Conservation (phyloP, 2,797 vertebrate genomes). For the Paramormyrops hopkinsi region DNA sequence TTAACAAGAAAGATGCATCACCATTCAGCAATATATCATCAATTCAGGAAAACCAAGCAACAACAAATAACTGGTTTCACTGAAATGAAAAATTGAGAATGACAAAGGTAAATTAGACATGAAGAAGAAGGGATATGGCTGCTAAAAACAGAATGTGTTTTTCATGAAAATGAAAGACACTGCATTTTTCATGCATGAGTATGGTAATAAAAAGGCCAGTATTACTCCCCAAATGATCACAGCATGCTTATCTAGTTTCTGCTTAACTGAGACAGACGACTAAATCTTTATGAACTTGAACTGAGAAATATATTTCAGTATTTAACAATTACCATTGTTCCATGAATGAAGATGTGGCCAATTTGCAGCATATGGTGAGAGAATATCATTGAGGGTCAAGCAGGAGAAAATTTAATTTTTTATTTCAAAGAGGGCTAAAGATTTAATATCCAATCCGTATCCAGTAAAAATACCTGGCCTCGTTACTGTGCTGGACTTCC, state of each 20-base stretch:
- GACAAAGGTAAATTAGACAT: background rate
- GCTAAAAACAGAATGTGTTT: background rate
- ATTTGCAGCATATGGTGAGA: slow-evolving; percentile 49
- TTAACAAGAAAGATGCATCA: background rate
- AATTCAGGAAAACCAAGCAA: background rate
- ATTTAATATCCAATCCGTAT: slow-evolving; percentile 44
- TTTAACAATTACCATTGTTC: slow-evolving; percentile 33
- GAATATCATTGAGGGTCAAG: slow-evolving; percentile 11
- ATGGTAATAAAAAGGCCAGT: background rate
- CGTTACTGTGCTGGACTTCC: slow-evolving; percentile 44
- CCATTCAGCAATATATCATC: background rate
- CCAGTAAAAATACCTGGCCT: slow-evolving; percentile 47
- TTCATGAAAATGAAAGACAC: background rate
- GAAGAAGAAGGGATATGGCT: background rate
- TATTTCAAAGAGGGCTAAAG: slow-evolving; percentile 17
- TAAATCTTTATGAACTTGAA: slow-evolving; percentile 33
- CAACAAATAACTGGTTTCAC: background rate
- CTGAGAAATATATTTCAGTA: slow-evolving; percentile 42
- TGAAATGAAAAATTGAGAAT: background rate
- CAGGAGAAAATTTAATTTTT: background rate
- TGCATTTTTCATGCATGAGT: background rate
- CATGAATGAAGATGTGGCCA: slow-evolving; percentile 37
- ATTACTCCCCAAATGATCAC: background rate
- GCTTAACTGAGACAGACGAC: slow-evolving; percentile 24
- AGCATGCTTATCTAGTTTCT: background rate